phyloP scores from a whole-genome alignment of 2,113 vertebrate species.

The Neolamprologus caudopunctatus region DNA sequence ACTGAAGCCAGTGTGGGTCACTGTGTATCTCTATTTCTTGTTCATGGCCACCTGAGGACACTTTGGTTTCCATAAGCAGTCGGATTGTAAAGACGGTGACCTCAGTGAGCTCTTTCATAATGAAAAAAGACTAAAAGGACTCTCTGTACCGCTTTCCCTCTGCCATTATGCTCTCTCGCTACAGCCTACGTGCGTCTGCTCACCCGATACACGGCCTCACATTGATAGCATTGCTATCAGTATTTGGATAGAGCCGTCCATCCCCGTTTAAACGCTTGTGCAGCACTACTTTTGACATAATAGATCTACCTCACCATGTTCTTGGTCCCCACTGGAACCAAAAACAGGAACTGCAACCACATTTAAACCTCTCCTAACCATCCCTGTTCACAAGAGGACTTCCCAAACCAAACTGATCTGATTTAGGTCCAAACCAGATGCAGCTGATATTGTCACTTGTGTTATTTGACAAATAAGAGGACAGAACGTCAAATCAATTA shows the following conservation, averaged over 20 bases:
- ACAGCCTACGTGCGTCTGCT: neutral
- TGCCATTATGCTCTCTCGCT: neutral
- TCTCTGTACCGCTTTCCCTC: neutral
- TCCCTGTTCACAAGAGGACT: neutral
- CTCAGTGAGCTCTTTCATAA: neutral
- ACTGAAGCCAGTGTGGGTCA: neutral
- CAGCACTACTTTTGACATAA: neutral
- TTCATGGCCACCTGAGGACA: neutral
- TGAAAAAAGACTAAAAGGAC: neutral
- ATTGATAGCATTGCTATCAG: neutral
- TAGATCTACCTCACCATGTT: neutral
- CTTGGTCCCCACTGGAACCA: neutral
- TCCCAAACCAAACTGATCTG: neutral
- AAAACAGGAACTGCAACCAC: neutral
- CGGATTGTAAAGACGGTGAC: fast-evolving
- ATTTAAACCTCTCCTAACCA: neutral
- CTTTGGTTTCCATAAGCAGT: neutral
- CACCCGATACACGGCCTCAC: fast-evolving
- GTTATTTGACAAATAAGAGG: neutral
- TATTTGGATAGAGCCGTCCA: neutral
- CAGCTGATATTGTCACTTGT: neutral
- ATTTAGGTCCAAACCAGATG: neutral
- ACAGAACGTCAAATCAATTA: neutral
- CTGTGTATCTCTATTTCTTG: neutral
- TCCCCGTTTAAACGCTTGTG: neutral